Conservation (phyloP, 2,113 vertebrate species). For the Muntiacus reevesi region DNA sequence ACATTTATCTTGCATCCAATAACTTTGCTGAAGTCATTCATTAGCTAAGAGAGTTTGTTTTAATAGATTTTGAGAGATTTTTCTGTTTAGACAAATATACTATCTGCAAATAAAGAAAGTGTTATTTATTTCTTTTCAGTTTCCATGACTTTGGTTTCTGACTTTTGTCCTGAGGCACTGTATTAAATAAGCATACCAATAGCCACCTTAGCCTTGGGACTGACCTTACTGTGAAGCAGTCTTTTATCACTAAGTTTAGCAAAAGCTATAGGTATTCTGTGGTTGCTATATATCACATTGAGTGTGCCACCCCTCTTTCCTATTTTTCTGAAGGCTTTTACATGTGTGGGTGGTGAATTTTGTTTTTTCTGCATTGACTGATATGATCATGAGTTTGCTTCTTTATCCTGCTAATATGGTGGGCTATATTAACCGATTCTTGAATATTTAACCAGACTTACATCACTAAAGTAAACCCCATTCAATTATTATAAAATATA, state of each 20-base stretch:
- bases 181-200: neutral
- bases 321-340: neutral
- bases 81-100: neutral
- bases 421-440: neutral
- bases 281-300: neutral
- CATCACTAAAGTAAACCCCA: neutral
- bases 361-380: neutral
- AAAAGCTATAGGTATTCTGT: neutral
- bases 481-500: neutral
- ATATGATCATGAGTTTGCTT: neutral
- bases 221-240: neutral
- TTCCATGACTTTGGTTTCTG: neutral
- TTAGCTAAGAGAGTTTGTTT: neutral
- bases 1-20: neutral
- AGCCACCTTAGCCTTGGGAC: neutral
- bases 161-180: neutral
- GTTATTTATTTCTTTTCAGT: neutral
- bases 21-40: neutral
- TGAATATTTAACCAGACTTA: neutral
- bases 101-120: neutral
- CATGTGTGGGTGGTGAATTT: neutral
- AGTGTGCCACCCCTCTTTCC: neutral
- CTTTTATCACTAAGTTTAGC: neutral
- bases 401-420: neutral
- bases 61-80: neutral